Base-by-base conservation (phyloP, 2,797 vertebrate species). In the Brachyrhaphis roseni region DNA sequence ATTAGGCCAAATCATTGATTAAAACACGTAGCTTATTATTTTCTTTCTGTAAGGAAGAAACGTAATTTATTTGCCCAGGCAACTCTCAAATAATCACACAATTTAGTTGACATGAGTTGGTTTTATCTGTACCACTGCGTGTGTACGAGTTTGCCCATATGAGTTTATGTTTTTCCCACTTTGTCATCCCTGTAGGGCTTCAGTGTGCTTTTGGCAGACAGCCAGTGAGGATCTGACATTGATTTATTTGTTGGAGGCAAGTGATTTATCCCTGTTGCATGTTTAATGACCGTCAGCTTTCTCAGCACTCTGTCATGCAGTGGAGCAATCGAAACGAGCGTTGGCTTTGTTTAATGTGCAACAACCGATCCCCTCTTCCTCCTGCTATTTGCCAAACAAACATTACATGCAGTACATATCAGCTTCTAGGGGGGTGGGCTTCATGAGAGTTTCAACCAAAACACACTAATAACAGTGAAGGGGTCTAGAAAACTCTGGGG, bases 211-310 rank as follows among this genome's bases (percentile, higher is more conserved):
- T 73, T 88, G 89, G 88, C 87, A 64, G 76, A 3, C 11, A 4
- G 78, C 88, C 89, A 86, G 20, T 1, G 1, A 8, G 36, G 7
- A 31, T 82, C 77, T 34, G 74, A 77, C 85, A 4, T 49, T 78
- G 87, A 90, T 86, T 85, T 84, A 84, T 83, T 70, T 26, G 57
- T 78, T 71, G 45, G 72, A 70, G 75, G 55, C 10, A 76, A 77
- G 76, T 0, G 36, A 82, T 85, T 87, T 70, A 66, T 72, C 68
- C 70, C 20, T 0, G 18, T 51, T 77, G 10, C 39, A 75, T 8
- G 1, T 83, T 85, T 82, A 88, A 91, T 78, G 80, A 31, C 53
- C 72, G 1, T 6, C 80, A 64, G 72, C 26, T 76, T 78, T 76
- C 70, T 74, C 64, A 5, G 51, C 57, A 28, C 77, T 84, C 76